Percentiles rank a stretch among this genome's conserved stretches.
Evolutionary conservation across 1,140 invertebrate species (phyloP).

Genomic region (Coenobita brevimanus): DNA sequence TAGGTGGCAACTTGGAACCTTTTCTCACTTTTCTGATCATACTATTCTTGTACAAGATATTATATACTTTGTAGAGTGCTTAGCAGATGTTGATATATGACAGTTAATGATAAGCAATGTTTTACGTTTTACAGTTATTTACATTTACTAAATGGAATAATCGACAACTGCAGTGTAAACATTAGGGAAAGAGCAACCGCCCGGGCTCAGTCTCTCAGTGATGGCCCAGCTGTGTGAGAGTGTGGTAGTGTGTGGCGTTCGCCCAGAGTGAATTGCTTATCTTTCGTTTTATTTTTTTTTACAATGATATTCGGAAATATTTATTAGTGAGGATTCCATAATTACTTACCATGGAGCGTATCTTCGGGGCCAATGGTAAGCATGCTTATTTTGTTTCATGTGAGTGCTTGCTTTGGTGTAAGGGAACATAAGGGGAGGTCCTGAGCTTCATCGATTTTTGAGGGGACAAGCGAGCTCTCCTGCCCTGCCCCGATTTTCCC

Average conservation of each 20-base stretch:
- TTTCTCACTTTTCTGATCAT: too few species aligned
- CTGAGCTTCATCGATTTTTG: constrained; percentile 36
- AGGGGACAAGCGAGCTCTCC: neutral
- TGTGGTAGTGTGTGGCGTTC: neutral
- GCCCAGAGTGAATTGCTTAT: constrained; percentile 15
- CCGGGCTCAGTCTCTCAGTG: neutral
- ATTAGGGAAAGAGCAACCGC: too few species aligned
- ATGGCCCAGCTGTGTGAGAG: constrained; percentile 13
- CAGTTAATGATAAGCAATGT: too few species aligned
- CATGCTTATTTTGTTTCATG: neutral
- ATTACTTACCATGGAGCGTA: constrained; percentile 17
- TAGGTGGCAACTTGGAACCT: constrained; percentile 4
- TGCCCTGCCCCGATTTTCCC: constrained; percentile 17
- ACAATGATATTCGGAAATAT: constrained; percentile 29
- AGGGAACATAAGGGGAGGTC: neutral
- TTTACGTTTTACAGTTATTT: too few species aligned
- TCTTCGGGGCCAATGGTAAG: constrained; percentile 36
- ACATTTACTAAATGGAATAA: too few species aligned
- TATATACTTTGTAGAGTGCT: too few species aligned
- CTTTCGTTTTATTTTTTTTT: too few species aligned
- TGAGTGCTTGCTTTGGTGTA: neutral
- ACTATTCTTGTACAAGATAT: too few species aligned
- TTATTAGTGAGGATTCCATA: constrained; percentile 23
- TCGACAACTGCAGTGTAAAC: too few species aligned
- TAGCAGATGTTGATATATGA: too few species aligned